These are phyloP conservation scores for Cyprinodon tularosa DNA, from an alignment of 2,113 vertebrate genomes.

Conservation along the genomic window DNA sequence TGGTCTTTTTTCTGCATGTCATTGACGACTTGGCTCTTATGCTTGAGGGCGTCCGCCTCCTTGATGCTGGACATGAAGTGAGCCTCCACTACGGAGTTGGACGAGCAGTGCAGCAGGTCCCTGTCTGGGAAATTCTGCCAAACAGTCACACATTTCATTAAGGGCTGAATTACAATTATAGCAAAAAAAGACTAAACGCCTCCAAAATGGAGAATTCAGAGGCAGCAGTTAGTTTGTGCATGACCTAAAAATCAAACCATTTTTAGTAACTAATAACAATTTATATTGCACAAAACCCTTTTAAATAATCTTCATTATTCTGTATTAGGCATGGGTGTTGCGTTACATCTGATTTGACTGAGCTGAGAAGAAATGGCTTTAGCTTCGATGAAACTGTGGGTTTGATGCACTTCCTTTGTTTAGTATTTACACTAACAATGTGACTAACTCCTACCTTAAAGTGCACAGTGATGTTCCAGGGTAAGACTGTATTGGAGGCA, in stretches of 20 bases:
- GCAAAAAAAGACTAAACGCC: background rate
- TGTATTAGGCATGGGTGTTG: too few species aligned
- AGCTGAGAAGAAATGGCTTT: too few species aligned
- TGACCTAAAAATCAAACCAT: background rate
- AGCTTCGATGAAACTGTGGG: too few species aligned
- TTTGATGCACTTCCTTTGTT: background rate
- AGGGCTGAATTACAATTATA: background rate
- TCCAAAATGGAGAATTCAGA: background rate
- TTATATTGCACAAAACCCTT: background rate
- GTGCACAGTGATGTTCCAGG: constrained; percentile 96
- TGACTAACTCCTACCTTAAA: constrained; percentile 88
- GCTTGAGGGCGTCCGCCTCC: constrained; percentile 98
- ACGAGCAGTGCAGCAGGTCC: constrained; percentile 92
- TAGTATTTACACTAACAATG: background rate
- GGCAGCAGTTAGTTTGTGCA: background rate
- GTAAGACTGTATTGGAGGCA: constrained; percentile 91
- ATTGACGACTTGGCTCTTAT: constrained; percentile 98
- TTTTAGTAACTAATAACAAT: background rate
- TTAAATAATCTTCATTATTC: background rate
- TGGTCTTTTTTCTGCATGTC: constrained; percentile 99
- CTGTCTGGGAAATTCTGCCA: constrained; percentile 92
- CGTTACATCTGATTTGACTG: too few species aligned
- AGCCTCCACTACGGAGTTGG: constrained; percentile 93
- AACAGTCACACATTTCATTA: background rate
- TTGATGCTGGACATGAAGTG: constrained; percentile 99